phyloP scores from a whole-genome alignment of 2,113 vertebrate genomes.

The Sigmodon hispidus region DNA sequence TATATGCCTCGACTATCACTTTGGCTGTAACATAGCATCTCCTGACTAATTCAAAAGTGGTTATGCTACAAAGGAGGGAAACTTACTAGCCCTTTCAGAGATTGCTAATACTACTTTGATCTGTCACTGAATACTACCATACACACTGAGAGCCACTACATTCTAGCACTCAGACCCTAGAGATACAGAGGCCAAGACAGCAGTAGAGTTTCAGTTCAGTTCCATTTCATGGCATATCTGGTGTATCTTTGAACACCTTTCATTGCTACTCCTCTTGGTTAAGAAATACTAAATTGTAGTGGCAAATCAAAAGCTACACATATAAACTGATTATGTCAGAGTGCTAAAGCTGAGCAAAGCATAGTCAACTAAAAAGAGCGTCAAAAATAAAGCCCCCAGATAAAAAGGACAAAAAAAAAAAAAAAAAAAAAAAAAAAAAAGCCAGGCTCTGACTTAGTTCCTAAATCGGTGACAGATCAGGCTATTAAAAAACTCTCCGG shows the following conservation, averaged over 20 bases:
- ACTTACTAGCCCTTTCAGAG: not conserved
- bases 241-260: not conserved
- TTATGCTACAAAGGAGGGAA: not conserved
- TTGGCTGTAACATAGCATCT: not conserved
- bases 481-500: too few relatives aligned
- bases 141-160: not conserved
- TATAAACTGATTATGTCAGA: too few relatives aligned
- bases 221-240: not conserved
- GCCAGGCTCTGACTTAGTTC: too few relatives aligned
- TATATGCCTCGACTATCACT: not conserved
- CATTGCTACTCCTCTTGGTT: not conserved
- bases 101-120: not conserved
- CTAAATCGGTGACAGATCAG: too few relatives aligned
- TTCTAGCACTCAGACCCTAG: not conserved
- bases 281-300: not conserved
- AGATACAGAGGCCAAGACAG: not conserved
- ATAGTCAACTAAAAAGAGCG: too few relatives aligned
- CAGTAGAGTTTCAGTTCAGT: not conserved
- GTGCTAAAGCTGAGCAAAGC: too few relatives aligned
- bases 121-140: not conserved
- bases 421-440: too few relatives aligned
- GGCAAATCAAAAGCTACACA: too few relatives aligned
- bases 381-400: too few relatives aligned
- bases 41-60: not conserved
- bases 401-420: too few relatives aligned